Conservation (phyloP, 2,797 vertebrate genomes). For the Notoglanidium macrostoma region DNA sequence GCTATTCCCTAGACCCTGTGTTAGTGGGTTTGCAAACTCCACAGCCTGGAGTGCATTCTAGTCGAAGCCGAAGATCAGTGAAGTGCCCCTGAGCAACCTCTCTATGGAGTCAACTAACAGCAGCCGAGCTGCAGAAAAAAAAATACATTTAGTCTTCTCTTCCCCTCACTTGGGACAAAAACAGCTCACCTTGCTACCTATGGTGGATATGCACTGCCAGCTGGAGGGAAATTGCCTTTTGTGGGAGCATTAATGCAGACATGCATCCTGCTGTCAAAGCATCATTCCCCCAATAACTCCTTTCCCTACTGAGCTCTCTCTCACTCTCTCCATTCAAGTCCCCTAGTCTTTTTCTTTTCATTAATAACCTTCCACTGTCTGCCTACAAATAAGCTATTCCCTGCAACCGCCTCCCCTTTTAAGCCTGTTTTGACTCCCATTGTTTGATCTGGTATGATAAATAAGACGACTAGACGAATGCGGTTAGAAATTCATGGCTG, state of each 20-base stretch:
- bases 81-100: conserved; percentile 70
- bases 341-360: conserved; percentile 62
- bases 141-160: conserved; percentile 69
- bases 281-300: conserved; percentile 69
- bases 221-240: conserved; percentile 77
- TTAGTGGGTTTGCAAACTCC: conserved; percentile 76
- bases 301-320: conserved; percentile 56
- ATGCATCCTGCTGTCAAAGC: conserved; percentile 76
- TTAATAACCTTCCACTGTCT: conserved; percentile 77
- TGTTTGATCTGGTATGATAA: conserved; percentile 85
- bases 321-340: conserved; percentile 43
- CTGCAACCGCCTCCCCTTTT: conserved; percentile 72
- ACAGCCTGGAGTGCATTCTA: conserved; percentile 74
- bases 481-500: conserved; percentile 80
- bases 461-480: conserved; percentile 85
- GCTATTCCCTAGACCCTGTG: conserved; percentile 71
- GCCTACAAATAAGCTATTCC: conserved; percentile 78
- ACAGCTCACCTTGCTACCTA: conserved; percentile 75
- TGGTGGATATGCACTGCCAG: conserved; percentile 68
- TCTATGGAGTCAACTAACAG: conserved; percentile 67
- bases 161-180: conserved; percentile 53
- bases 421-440: conserved; percentile 82
- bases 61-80: conserved; percentile 77
- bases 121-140: conserved; percentile 62
- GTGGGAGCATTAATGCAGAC: conserved; percentile 80